phyloP scores from a whole-genome alignment of 2,113 vertebrate species.

The Bubo scandiacus region DNA sequence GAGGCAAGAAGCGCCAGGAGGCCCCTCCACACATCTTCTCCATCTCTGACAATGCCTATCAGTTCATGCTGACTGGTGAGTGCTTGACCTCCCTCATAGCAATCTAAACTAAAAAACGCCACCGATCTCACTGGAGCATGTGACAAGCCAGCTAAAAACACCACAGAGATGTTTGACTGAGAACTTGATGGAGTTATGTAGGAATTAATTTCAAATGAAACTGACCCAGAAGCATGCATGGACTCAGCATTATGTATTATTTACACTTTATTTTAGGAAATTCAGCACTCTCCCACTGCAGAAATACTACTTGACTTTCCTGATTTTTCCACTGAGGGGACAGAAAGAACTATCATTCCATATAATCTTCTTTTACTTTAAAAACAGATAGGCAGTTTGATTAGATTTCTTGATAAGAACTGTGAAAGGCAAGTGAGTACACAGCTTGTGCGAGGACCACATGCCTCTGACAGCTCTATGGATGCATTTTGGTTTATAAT shows the following conservation, averaged over 20 bases:
- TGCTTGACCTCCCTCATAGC: not conserved
- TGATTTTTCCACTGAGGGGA: not conserved
- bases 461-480: not conserved
- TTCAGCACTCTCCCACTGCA: not conserved
- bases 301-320: not conserved
- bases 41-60: conserved; percentile 71
- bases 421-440: not conserved
- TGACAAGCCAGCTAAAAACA: not conserved
- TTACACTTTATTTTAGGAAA: not conserved
- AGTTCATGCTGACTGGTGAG: conserved; percentile 80
- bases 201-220: not conserved
- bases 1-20: conserved; percentile 86
- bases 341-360: not conserved
- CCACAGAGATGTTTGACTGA: not conserved
- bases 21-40: conserved; percentile 88
- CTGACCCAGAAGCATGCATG: not conserved
- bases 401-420: not conserved
- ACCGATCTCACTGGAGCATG: not conserved
- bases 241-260: not conserved
- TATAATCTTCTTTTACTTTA: not conserved
- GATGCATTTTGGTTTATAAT: too few species aligned
- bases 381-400: not conserved
- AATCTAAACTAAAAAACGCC: not conserved
- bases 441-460: not conserved
- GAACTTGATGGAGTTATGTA: not conserved